phyloP scores from a whole-genome alignment of 2,888 invertebrate species.

The Sinhomidia bicolor region DNA sequence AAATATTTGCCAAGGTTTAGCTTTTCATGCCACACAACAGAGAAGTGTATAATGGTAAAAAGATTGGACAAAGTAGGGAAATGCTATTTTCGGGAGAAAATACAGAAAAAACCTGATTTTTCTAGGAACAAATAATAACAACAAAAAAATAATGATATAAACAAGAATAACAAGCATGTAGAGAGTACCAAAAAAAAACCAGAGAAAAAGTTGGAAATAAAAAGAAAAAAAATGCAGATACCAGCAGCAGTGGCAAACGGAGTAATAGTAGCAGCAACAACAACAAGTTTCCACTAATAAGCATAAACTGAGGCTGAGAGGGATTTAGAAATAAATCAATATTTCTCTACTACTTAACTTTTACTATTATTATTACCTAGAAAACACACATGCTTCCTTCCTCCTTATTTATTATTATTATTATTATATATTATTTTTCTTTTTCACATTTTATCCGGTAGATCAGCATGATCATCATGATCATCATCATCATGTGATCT shows the following conservation, averaged over 20 bases:
- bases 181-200: not conserved
- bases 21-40: too few relatives aligned
- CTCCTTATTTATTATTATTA: too few relatives aligned
- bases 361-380: not conserved
- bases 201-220: too few relatives aligned
- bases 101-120: not conserved
- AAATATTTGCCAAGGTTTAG: too few relatives aligned
- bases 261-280: not conserved
- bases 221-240: not conserved
- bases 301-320: conserved; percentile 9
- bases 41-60: too few relatives aligned
- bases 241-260: too few relatives aligned
- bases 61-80: too few relatives aligned
- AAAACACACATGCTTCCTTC: not conserved
- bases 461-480: not conserved
- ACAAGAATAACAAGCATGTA: not conserved
- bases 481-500: not conserved
- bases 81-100: not conserved
- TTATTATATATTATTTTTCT: too few relatives aligned
- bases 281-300: conserved; percentile 4
- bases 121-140: not conserved
- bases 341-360: not conserved
- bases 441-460: not conserved
- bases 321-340: conserved; percentile 37
- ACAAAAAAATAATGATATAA: not conserved